These are phyloP conservation scores for Malacosoma neustria DNA, from an alignment of 2,888 invertebrate species.

Conservation along the genomic window DNA sequence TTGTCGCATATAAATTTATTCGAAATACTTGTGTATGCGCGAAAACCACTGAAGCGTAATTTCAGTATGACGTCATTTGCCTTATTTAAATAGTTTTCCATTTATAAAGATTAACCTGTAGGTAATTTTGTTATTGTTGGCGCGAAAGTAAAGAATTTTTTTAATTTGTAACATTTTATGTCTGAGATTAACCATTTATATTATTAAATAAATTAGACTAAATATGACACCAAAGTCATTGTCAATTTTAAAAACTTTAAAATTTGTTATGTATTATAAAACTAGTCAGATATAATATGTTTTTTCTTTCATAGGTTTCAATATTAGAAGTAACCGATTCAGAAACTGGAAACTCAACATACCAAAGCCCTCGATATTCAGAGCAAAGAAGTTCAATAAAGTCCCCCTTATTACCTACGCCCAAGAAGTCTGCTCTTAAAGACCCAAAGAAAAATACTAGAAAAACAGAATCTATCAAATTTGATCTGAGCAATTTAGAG, in stretches of 20 bases:
- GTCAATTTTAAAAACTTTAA: no score
- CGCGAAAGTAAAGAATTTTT: neutral
- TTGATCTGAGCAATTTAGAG: conserved; percentile 55
- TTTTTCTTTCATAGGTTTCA: conserved; percentile 21
- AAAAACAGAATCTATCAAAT: conserved; percentile 56
- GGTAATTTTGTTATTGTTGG: conserved; percentile 1
- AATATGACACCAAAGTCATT: no score
- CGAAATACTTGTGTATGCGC: neutral
- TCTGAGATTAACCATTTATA: no score
- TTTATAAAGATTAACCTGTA: conserved; percentile 2
- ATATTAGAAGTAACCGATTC: conserved; percentile 32
- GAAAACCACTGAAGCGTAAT: neutral
- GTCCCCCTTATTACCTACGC: conserved; percentile 22
- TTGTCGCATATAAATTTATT: neutral
- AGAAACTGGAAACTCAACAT: conserved; percentile 13
- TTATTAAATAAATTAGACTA: no score
- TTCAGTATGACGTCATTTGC: neutral
- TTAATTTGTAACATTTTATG: no score
- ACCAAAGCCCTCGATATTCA: conserved; percentile 14
- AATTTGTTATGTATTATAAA: no score
- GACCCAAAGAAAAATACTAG: conserved; percentile 32
- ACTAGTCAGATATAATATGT: no score
- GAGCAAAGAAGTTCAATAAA: conserved; percentile 9
- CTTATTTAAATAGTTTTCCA: neutral
- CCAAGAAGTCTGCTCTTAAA: conserved; percentile 51